Base-by-base conservation (phyloP, 1,140 invertebrate genomes). In the Eriosoma lanigerum region DNA sequence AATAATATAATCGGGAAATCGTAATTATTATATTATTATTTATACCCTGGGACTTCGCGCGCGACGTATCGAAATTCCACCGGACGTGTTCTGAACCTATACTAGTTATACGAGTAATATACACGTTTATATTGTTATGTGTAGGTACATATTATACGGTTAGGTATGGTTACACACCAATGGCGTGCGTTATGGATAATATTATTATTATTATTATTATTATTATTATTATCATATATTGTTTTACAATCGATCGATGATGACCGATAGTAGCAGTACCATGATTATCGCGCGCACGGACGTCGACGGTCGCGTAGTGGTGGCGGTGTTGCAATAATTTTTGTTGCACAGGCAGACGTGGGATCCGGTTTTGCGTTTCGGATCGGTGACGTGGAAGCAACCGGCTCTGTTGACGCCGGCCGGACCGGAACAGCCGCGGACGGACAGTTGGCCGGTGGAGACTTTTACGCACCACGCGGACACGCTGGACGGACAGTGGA, bases 401-500 rank as follows among this genome's bases (percentile, higher is more conserved):
- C 75, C 75, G 54, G 75, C 75, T 15, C 21, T n/a, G 56, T 78
- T 78, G 54, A 78, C 24, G 15, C 75, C 56, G 32, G 52, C 24
- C 52, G 75, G 75, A 10, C 75, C 75, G 32, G 75, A 78, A 62
- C 75, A 78, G 17, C 75, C 75, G 56, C 75, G 75, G 0, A 44
- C 75, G 38, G 75, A 62, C 38, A n/a, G 12, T 32, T 1, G 9
- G 56, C 75, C 75, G 32, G 75, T 78, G 8, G 19, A 0, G 15
- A 78, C 56, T 21, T 60, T 78, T n/a, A 78, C 75, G 54, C 75
- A 78, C 38, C 54, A 78, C 32, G 75, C 56, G n/a, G 75, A 78
- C 75, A 78, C n/a, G 15, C 75, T 78, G 38, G 75, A 78, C 75
- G 75, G 75, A 46, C 75, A 78, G 75, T 78, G 75, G 75, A 48